Conservation (phyloP, 2,113 vertebrate species). For the Porphyrio hochstetteri region DNA sequence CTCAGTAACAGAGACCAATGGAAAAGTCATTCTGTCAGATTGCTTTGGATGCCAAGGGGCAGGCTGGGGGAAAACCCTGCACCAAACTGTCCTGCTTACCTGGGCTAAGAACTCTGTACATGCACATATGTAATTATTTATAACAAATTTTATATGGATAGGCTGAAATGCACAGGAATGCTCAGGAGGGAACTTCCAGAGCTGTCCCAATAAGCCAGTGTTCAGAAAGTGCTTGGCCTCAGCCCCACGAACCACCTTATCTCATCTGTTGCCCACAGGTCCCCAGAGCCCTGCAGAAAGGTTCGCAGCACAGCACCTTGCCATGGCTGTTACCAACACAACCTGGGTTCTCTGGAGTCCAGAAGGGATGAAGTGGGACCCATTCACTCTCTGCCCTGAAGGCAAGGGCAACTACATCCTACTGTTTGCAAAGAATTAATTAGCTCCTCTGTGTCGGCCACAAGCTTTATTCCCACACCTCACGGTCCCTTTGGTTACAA, state of each 20-base stretch:
- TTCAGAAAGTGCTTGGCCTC: too few species aligned
- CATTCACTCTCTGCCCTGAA: background rate
- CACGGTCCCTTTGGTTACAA: background rate
- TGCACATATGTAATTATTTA: background rate
- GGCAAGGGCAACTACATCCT: background rate
- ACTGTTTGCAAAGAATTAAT: background rate
- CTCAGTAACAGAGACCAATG: background rate
- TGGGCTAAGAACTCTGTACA: background rate
- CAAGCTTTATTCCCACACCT: background rate
- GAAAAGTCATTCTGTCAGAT: accelerated
- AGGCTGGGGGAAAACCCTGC: background rate
- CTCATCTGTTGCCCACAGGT: too few species aligned
- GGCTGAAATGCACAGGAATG: background rate
- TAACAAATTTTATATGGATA: too few species aligned
- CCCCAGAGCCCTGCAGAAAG: too few species aligned
- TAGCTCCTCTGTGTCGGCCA: background rate
- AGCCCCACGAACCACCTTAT: too few species aligned
- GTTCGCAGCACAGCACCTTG: background rate
- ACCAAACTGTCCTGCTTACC: background rate
- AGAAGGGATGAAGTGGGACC: background rate
- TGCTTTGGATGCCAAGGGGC: accelerated
- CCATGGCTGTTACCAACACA: accelerated
- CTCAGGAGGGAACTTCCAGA: background rate
- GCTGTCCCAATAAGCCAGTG: background rate
- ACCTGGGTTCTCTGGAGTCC: background rate